Conservation (phyloP, 2,888 invertebrate species). For the Papilio protenor region DNA sequence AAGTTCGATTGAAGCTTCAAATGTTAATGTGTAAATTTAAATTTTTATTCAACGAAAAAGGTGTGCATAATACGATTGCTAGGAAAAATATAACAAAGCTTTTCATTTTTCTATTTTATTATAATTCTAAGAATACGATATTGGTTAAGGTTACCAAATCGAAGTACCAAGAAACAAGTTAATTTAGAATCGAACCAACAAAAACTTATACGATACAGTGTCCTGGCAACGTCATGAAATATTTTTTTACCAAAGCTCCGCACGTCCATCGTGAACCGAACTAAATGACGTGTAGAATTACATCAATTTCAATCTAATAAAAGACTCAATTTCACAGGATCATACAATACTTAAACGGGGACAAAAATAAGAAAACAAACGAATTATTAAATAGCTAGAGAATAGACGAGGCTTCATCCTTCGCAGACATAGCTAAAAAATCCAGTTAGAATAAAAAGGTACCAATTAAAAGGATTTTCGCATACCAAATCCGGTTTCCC, state of each 20-base stretch:
- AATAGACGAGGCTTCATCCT: background rate
- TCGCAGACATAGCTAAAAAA: slow-evolving; percentile 13
- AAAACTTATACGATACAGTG: background rate
- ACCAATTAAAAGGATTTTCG: slow-evolving; percentile 29
- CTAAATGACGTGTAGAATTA: background rate
- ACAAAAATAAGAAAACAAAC: background rate
- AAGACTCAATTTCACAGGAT: background rate
- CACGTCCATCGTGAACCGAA: background rate
- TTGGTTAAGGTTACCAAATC: background rate
- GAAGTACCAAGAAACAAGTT: slow-evolving; percentile 5
- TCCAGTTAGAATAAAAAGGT: slow-evolving; percentile 12
- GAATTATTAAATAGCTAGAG: background rate
- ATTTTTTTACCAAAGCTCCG: background rate
- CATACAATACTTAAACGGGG: background rate
- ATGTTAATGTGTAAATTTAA: background rate
- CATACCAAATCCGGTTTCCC: slow-evolving; percentile 32
- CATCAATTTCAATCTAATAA: background rate
- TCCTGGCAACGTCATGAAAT: background rate
- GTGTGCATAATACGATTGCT: background rate
- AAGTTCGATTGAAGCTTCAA: background rate
- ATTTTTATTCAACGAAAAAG: background rate
- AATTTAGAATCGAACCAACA: slow-evolving; percentile 19
- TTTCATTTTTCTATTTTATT: background rate
- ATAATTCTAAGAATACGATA: background rate
- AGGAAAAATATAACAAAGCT: background rate